Percentiles rank a stretch among this genome's conserved stretches.
phyloP scores from a whole-genome alignment of 2,113 vertebrate genomes.

The Psephotus haematonotus region DNA sequence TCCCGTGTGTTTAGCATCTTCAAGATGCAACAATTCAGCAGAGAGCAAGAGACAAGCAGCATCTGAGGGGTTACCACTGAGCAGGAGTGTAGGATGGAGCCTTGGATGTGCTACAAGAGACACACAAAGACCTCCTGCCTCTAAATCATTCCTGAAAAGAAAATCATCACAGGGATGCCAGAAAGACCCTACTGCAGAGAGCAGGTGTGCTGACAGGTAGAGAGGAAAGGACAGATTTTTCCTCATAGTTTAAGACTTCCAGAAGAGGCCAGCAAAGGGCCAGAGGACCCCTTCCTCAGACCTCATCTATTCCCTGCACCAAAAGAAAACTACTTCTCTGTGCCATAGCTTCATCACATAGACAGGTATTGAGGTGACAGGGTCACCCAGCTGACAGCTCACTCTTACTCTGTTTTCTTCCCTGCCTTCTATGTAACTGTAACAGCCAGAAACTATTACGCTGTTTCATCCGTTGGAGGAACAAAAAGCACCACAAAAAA shows the following conservation, averaged over 20 bases:
- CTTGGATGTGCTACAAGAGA: background rate
- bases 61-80: background rate
- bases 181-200: background rate
- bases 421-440: background rate
- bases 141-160: background rate
- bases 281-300: background rate
- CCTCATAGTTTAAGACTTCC: background rate
- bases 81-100: background rate
- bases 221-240: background rate
- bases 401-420: background rate
- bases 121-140: background rate
- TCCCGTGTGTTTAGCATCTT: background rate
- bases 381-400: background rate
- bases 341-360: background rate
- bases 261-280: background rate
- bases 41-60: background rate
- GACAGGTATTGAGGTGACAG: background rate
- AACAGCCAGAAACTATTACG: background rate
- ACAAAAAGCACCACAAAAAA: background rate
- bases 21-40: background rate
- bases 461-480: background rate
- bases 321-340: background rate
- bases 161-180: background rate
- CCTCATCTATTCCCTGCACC: background rate
- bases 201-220: background rate